Conservation (phyloP, 2,113 vertebrate genomes). For the Otocyon megalotis region DNA sequence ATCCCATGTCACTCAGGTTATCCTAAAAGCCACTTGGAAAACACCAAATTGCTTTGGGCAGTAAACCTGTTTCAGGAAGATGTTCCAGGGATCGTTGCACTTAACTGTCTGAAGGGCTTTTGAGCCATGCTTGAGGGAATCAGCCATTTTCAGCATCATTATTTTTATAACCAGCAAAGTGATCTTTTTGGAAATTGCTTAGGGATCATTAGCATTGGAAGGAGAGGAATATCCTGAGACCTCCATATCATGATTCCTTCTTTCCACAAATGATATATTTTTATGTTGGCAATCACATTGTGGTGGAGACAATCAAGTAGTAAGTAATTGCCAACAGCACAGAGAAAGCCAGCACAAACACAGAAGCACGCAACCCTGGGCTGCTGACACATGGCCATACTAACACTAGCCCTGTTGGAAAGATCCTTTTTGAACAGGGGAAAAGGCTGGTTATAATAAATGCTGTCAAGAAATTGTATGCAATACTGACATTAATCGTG, state of each 20-base stretch:
- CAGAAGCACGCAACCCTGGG: not conserved
- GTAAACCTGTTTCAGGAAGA: not conserved
- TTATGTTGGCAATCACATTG: not conserved
- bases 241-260: not conserved
- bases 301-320: not conserved
- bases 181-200: constrained; percentile 7
- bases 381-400: not conserved
- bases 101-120: not conserved
- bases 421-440: not conserved
- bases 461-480: not conserved
- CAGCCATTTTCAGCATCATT: not conserved
- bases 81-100: not conserved
- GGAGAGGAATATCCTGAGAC: not conserved
- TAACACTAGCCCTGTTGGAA: not conserved
- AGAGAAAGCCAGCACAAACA: not conserved
- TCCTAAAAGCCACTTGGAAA: not conserved
- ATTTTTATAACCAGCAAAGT: constrained; percentile 28
- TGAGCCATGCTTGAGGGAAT: not conserved
- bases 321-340: not conserved
- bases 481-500: not conserved
- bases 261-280: not conserved
- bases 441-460: not conserved
- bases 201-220: not conserved
- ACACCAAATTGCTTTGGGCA: not conserved
- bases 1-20: not conserved